phyloP scores from a whole-genome alignment of 2,888 invertebrate genomes.

The Eristalis pertinax region DNA sequence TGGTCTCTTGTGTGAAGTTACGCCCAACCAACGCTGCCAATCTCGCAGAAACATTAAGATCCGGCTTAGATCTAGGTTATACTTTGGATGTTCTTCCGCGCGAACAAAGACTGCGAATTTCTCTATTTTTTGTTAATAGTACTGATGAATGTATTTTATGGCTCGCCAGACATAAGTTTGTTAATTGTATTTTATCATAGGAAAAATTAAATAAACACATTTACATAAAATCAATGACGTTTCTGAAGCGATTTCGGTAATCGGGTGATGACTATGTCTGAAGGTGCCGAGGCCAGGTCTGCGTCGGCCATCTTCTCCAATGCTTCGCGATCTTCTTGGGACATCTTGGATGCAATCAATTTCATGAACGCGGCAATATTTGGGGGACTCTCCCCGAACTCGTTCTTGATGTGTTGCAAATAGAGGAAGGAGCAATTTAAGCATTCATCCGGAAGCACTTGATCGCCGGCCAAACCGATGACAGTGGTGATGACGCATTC shows the following conservation, averaged over 20 bases:
- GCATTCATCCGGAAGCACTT: conserved; percentile 64
- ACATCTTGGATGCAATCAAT: conserved; percentile 34
- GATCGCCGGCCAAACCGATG: conserved; percentile 62
- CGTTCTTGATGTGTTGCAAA: conserved; percentile 62
- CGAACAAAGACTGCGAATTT: conserved; percentile 67
- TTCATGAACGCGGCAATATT: conserved; percentile 67
- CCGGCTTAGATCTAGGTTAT: conserved; percentile 35
- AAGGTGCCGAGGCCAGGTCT: background rate
- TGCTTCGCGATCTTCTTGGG: background rate
- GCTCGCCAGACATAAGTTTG: conserved; percentile 54
- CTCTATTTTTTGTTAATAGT: conserved; percentile 52
- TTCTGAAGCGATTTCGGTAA: conserved; percentile 9
- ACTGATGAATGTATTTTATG: conserved; percentile 20
- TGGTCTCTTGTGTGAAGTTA: background rate
- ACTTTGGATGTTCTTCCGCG: conserved; percentile 36
- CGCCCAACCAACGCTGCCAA: background rate
- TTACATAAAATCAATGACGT: background rate
- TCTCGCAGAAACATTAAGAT: conserved; percentile 5
- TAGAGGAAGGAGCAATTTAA: conserved; percentile 59
- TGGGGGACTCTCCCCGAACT: conserved; percentile 67
- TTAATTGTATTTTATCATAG: conserved; percentile 43
- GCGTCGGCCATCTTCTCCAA: background rate
- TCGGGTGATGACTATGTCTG: conserved; percentile 4
- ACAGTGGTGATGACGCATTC: conserved; percentile 67
- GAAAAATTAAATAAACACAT: background rate